phyloP scores from a whole-genome alignment of 2,797 vertebrate species.

The Discoglossus pictus region DNA sequence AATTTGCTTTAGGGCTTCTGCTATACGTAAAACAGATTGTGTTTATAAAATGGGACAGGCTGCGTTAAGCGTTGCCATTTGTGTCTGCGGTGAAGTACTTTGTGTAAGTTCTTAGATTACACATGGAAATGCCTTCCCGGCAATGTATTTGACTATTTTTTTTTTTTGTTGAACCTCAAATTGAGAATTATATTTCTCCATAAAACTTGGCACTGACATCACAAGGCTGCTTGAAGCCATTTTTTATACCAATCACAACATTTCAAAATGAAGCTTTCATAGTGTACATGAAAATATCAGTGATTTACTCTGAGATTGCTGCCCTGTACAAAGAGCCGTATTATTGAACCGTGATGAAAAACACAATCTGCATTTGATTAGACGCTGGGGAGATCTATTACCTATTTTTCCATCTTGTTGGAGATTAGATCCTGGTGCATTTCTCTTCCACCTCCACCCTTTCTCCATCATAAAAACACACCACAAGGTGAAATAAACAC shows the following conservation, averaged over 20 bases:
- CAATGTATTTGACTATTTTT: constrained; percentile 52
- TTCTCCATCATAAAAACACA: constrained; percentile 1
- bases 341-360: constrained; percentile 46
- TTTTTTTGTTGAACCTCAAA: constrained; percentile 44
- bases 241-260: constrained; percentile 49
- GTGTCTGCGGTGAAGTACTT: constrained; percentile 40
- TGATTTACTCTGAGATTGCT: constrained; percentile 45
- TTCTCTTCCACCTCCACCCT: neutral
- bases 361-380: constrained; percentile 53
- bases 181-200: constrained; percentile 55
- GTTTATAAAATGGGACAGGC: constrained; percentile 46
- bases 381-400: constrained; percentile 45
- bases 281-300: constrained; percentile 23
- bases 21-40: neutral
- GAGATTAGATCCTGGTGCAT: constrained; percentile 35
- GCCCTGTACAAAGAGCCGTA: constrained; percentile 31
- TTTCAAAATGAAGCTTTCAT: constrained; percentile 52
- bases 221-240: constrained; percentile 46
- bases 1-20: constrained; percentile 44
- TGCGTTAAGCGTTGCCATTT: constrained; percentile 31
- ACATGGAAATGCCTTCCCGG: constrained; percentile 38
- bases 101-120: constrained; percentile 44
- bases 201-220: constrained; percentile 53
- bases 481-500: neutral
- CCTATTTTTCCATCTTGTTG: constrained; percentile 35